Conservation (phyloP, 1,140 invertebrate species). For the Bradysia coprophila region DNA sequence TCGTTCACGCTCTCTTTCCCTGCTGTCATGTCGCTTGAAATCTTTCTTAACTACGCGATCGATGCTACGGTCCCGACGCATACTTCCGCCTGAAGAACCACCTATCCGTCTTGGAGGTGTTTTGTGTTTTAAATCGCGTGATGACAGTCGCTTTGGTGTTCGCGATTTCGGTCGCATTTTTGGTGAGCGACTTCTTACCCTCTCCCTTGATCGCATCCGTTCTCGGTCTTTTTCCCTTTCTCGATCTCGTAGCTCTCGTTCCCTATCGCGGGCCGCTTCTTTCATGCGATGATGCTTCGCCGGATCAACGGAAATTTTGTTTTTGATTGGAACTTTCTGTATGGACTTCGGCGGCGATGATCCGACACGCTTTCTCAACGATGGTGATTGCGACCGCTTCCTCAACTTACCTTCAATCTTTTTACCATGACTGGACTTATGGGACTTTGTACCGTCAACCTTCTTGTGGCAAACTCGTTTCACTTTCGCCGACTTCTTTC, state of each 20-base stretch:
- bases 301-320: not conserved
- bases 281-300: slow-evolving; percentile 10
- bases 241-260: slow-evolving; percentile 11
- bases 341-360: not conserved
- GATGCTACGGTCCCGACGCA: not conserved
- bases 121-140: not conserved
- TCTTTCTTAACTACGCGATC: slow-evolving; percentile 5
- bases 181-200: slow-evolving; percentile 5
- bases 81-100: not conserved
- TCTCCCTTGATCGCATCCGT: slow-evolving; percentile 14
- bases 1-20: slow-evolving; percentile 28
- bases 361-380: not conserved
- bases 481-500: slow-evolving; percentile 18
- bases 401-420: not conserved
- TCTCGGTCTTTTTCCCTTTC: slow-evolving; percentile 22
- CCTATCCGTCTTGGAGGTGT: not conserved
- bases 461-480: slow-evolving; percentile 24
- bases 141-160: not conserved
- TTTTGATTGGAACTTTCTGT: not conserved
- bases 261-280: slow-evolving; percentile 23
- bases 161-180: not conserved
- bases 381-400: not conserved
- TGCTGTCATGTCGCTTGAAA: slow-evolving; percentile 21
- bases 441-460: slow-evolving; percentile 15
- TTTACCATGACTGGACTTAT: slow-evolving; percentile 8